Evolutionary conservation across 64 coral and sea anemone species (phyloP).

Genomic region (Stylophora pistillata): DNA sequence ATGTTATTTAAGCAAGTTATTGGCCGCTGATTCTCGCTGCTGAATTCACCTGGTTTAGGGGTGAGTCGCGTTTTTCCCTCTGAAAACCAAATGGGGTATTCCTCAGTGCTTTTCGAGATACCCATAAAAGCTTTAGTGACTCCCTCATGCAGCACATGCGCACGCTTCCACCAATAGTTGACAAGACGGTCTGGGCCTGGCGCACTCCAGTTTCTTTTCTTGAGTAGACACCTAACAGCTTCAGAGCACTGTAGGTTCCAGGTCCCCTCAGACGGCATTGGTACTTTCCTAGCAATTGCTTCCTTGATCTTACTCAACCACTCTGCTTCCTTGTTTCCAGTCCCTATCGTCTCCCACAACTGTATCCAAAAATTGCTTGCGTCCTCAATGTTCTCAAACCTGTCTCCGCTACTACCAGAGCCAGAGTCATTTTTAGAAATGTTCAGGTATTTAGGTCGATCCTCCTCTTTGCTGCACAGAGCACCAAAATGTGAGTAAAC

Average conservation of each 20-base stretch:
- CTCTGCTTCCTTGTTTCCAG: slow-evolving; percentile 2
- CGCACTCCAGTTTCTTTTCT: slow-evolving; percentile 10
- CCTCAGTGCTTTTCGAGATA: slow-evolving; percentile 27
- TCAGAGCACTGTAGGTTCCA: slow-evolving; percentile 1
- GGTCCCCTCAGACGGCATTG: no score
- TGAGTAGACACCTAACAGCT: background rate
- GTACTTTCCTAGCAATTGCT: background rate
- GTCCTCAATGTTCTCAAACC: slow-evolving; percentile 29
- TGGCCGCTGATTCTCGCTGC: no score
- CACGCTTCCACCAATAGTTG: slow-evolving; percentile 34
- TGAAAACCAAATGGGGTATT: no score
- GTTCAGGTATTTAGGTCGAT: background rate
- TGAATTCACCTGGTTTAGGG: no score
- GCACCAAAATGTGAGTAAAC: slow-evolving; percentile 34
- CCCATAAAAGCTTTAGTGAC: slow-evolving; percentile 2
- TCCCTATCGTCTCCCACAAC: slow-evolving; percentile 10
- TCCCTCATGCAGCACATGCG: slow-evolving; percentile 11
- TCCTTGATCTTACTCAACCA: background rate
- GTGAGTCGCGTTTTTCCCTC: no score
- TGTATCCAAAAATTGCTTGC: slow-evolving; percentile 12
- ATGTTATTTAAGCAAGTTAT: no score
- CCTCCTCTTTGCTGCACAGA: slow-evolving; percentile 1
- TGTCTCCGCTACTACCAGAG: background rate
- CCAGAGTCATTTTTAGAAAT: background rate
- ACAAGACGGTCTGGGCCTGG: slow-evolving; percentile 19